These are phyloP conservation scores for Amblyopsis rosae DNA, from an alignment of 2,113 vertebrate species.

Conservation along the genomic window DNA sequence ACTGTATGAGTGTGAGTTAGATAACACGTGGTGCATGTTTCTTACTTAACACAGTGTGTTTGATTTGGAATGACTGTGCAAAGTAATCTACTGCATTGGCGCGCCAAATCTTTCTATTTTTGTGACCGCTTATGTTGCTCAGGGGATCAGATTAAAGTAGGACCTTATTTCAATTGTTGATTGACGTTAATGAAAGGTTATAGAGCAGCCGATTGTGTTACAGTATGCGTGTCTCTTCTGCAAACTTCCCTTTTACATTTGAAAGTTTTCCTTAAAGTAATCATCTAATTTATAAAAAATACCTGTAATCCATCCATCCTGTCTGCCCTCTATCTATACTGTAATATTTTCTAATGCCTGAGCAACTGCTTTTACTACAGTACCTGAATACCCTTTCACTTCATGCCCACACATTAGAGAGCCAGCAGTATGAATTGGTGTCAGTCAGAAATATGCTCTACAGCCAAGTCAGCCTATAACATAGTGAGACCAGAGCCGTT, in stretches of 20 bases:
- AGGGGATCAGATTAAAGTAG: too few species aligned
- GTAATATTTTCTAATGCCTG: not conserved
- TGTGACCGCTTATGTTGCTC: too few species aligned
- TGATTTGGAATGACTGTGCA: not conserved
- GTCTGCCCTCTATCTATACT: not conserved
- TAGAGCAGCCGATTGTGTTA: too few species aligned
- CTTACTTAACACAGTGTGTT: slow-evolving; percentile 1
- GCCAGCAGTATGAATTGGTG: not conserved
- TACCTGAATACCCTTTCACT: not conserved
- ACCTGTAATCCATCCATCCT: not conserved
- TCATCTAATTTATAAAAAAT: too few species aligned
- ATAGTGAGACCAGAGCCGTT: too few species aligned
- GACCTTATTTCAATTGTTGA: too few species aligned
- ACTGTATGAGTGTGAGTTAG: slow-evolving; percentile 3
- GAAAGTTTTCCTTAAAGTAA: too few species aligned
- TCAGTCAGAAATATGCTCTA: not conserved
- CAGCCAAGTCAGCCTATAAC: not conserved
- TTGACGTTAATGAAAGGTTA: too few species aligned
- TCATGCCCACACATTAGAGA: not conserved
- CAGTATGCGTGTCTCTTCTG: slow-evolving; percentile 14
- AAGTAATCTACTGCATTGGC: too few species aligned
- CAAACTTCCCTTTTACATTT: too few species aligned
- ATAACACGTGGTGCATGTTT: slow-evolving; percentile 15
- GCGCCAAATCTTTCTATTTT: too few species aligned
- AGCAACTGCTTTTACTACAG: too few species aligned